Evolutionary conservation across 2,113 vertebrate genomes (phyloP), one percentile per base, ranked within the genome.

Genomic region (Gymnarchus niloticus): DNA sequence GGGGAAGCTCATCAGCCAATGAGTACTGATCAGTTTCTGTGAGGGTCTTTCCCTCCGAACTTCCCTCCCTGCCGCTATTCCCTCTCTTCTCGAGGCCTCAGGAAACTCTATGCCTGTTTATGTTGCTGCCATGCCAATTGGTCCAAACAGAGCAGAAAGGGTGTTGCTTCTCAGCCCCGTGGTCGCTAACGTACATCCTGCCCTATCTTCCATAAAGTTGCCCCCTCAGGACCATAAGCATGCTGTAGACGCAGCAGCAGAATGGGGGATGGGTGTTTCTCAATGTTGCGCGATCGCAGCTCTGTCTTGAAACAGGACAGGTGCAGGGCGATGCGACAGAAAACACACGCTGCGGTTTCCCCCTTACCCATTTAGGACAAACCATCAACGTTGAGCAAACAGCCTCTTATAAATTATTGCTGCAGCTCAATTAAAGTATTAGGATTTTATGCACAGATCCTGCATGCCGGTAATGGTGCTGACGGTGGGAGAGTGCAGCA

Each of bases 401-500:
- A 6, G 48, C 37, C 23, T 49, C 19, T 7, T 17, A 17, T 17
- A 21, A 6, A 21, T 84, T 49, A 76, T 49, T 49, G 17, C 61
- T 84, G 9, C 48, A 9, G 5, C 61, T 54, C 48, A 46, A 49
- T 46, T 78, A 78, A 37, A 78, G 76, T 48, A 33, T 28, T 73
- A n/a, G 59, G 17, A 33, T 21, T 61, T 73, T 25, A 84, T 76
- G 61, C 46, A 8, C 48, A 21, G 44, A 52, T 61, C 12, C 48
- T 33, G 61, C 57, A 23, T 65, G 83, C n/a, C n/a, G 65, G 41
- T 51, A 46, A 65, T 41, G 57, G 83, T 84, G 46, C 59, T 84
- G 83, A 84, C 83, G 44, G 21, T 9, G 56, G 33, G 54, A 48
- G 51, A 21, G 19, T 17, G 81, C 25, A n/a, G 6, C 23, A 23